Evolutionary conservation across 2,113 vertebrate genomes (phyloP).

Genomic region (Ceuthmochares aereus): DNA sequence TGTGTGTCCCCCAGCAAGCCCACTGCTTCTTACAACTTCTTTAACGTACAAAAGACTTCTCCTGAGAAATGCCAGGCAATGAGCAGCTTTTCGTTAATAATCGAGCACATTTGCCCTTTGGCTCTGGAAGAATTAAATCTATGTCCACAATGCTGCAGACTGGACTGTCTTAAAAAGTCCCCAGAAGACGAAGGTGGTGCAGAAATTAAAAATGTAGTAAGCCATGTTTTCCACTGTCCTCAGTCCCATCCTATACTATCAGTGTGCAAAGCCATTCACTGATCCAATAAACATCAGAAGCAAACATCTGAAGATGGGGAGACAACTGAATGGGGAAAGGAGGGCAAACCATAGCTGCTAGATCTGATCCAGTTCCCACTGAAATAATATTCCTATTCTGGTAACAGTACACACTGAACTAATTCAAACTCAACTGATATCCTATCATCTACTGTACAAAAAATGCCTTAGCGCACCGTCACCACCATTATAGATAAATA

Average conservation of each 20-base stretch:
- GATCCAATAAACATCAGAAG: not conserved
- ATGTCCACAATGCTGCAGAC: not conserved
- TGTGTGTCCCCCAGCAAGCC: not conserved
- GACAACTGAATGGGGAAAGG: not conserved
- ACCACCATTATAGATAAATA: not conserved
- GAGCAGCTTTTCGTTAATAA: not conserved
- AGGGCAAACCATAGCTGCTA: not conserved
- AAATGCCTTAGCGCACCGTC: not conserved
- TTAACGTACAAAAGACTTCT: not conserved
- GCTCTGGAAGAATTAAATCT: not conserved
- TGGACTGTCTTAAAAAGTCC: not conserved
- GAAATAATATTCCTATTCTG: not conserved
- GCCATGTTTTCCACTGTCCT: not conserved
- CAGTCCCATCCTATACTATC: not conserved
- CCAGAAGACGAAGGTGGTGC: not conserved
- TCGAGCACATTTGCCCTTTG: not conserved
- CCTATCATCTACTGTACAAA: not conserved
- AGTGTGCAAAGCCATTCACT: not conserved
- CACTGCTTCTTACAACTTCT: not conserved
- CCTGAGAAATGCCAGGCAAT: not conserved
- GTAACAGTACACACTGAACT: accelerated
- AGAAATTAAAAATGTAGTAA: not conserved
- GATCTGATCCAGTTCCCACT: not conserved
- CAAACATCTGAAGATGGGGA: not conserved
- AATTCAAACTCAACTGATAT: not conserved